phyloP scores from a whole-genome alignment of 2,797 vertebrate species.

The Uromys caudimaculatus region DNA sequence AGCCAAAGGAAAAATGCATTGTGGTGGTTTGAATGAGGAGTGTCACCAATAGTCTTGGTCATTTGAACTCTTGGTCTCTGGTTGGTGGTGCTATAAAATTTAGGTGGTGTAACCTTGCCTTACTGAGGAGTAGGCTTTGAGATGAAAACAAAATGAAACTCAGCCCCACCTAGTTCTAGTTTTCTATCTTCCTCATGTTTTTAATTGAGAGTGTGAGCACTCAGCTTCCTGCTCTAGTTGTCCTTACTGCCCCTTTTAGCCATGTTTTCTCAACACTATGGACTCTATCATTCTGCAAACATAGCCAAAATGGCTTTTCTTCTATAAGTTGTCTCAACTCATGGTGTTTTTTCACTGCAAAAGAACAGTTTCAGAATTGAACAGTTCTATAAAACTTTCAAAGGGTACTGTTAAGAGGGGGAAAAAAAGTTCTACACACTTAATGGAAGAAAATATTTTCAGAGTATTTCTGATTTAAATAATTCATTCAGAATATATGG shows the following conservation, averaged over 20 bases:
- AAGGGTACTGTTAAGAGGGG: not conserved
- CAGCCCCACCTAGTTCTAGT: not conserved
- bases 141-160: not conserved
- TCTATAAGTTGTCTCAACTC: not conserved
- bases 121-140: not conserved
- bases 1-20: not conserved
- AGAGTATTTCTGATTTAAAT: not conserved
- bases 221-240: too few species aligned
- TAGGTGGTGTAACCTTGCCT: not conserved
- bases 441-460: not conserved
- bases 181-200: not conserved
- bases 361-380: not conserved
- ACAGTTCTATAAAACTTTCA: not conserved
- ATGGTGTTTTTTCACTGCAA: not conserved
- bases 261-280: not conserved
- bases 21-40: not conserved
- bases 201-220: not conserved
- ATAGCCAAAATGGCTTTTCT: not conserved
- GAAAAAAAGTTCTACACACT: not conserved
- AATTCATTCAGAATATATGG: not conserved
- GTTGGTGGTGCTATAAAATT: not conserved
- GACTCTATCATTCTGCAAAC: not conserved
- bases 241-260: not conserved
- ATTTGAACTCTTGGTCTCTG: too few species aligned
- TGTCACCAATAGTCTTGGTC: not conserved